These are phyloP conservation scores for Etheostoma perlongum DNA, from an alignment of 2,797 vertebrate species.

Conservation along the genomic window DNA sequence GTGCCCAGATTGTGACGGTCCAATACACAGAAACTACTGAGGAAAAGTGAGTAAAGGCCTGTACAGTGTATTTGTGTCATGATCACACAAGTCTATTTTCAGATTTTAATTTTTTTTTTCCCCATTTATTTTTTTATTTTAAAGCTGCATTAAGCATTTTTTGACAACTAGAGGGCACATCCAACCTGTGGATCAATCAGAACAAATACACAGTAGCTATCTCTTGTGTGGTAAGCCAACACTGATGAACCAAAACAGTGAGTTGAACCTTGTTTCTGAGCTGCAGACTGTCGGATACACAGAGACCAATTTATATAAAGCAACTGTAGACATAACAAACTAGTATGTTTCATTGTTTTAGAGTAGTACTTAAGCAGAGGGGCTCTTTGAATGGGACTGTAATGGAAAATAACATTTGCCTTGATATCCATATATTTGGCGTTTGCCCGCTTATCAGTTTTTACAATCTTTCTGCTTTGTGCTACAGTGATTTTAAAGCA, in stretches of 20 bases:
- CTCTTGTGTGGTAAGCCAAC: conserved; percentile 30
- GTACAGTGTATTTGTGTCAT: neutral
- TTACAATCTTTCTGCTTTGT: conserved; percentile 18
- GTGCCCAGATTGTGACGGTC: conserved; percentile 89
- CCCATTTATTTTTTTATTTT: neutral
- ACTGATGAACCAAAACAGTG: conserved; percentile 18
- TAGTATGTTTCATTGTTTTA: conserved; percentile 21
- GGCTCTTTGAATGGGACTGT: conserved; percentile 6
- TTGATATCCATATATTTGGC: conserved; percentile 24
- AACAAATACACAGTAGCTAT: conserved; percentile 4
- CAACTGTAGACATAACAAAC: conserved; percentile 36
- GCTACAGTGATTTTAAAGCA: conserved; percentile 30
- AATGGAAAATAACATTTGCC: neutral
- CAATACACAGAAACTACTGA: conserved; percentile 88
- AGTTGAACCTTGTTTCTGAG: conserved; percentile 16
- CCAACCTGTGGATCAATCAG: conserved; percentile 7
- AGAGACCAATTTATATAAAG: conserved; percentile 10
- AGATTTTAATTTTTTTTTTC: neutral
- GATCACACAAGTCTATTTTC: neutral
- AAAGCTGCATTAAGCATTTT: conserved; percentile 8
- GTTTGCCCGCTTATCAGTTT: conserved; percentile 2
- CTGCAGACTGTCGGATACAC: neutral
- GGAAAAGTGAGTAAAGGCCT: conserved; percentile 86
- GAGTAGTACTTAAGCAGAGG: conserved; percentile 8
- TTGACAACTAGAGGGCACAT: neutral